Base-by-base conservation (phyloP, 1,140 invertebrate genomes). In the Tetragnatha versicolor region DNA sequence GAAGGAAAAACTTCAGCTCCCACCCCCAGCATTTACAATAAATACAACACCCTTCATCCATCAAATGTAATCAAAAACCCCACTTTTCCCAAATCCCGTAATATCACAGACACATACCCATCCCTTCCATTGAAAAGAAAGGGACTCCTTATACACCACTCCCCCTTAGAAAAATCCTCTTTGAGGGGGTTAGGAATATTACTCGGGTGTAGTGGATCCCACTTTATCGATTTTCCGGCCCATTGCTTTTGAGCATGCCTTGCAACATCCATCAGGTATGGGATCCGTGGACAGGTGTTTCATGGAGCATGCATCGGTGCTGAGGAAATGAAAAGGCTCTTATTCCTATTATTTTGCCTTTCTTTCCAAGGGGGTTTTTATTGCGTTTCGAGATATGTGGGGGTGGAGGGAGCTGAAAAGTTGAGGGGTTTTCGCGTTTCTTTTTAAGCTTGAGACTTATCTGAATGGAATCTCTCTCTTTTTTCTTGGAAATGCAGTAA, bases 211-310 rank as follows among this genome's bases (percentile, higher is more conserved):
- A 47, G 35, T 31, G 39, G 25, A 73, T 60, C 69, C 69, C 53
- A 69, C 39, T 45, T 45, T 73, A 73, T 73, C 69, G 69, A 73
- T 73, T 73, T 73, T 45, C 69, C 60, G 69, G 53, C 22, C 47
- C 53, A 73, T 73, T 73, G 51, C 51, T 31, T 73, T 60, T 35
- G 14, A 70, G 47, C 31, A 33, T 37, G 49, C 42, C 25, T 60
- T 47, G 42, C 17, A 47, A 55, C 31, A 70, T 70, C 68, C 47
- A 53, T 70, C 68, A 70, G 68, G 33, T 55, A 55, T 20, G 55
- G 45, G 14, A 20, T 70, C 55, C 12, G 49, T 22, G 55, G 68
- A 70, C 68, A 70, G 68, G 68, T 70, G 68, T 65, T 65, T 25
- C 37, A 42, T 12, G 39, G 37, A 29, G 22, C 37, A 65, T 25